Evolutionary conservation across 1,140 invertebrate genomes (phyloP).

Genomic region (Pseudomyrmex flavicornis): DNA sequence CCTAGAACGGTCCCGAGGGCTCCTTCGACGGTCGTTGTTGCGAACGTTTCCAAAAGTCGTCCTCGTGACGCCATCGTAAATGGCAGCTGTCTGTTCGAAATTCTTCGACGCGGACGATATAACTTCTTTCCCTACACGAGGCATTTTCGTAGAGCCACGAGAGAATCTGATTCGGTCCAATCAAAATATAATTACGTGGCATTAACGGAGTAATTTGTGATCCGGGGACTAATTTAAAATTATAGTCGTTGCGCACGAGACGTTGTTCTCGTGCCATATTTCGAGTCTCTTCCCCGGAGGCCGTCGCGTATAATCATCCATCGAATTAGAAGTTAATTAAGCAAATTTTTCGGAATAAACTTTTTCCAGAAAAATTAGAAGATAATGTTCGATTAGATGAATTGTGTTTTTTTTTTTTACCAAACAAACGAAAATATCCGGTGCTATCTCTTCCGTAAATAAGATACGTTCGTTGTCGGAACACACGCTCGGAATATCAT

Average conservation of each 20-base stretch:
- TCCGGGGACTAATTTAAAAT: constrained; percentile 69
- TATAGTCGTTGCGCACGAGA: constrained; percentile 49
- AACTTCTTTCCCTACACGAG: constrained; percentile 48
- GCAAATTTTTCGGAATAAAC: constrained; percentile 14
- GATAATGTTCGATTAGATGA: not conserved
- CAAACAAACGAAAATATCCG: not conserved
- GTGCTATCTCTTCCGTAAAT: constrained; percentile 20
- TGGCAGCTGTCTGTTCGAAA: constrained; percentile 72
- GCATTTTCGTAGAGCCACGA: constrained; percentile 35
- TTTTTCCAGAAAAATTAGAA: not conserved
- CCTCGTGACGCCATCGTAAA: constrained; percentile 70
- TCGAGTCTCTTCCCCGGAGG: not conserved
- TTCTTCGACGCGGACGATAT: constrained; percentile 49
- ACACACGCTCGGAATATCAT: constrained; percentile 59
- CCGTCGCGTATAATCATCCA: constrained; percentile 10
- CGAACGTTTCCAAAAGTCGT: constrained; percentile 66
- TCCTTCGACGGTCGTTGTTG: constrained; percentile 23
- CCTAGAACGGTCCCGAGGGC: constrained; percentile 64
- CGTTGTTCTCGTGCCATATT: constrained; percentile 33
- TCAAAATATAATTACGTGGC: constrained; percentile 59
- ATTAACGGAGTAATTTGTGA: constrained; percentile 59
- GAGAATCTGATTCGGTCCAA: constrained; percentile 54
- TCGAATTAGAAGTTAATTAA: constrained; percentile 38
- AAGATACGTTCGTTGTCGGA: constrained; percentile 35
- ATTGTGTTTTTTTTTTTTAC: not conserved